Base-by-base conservation (phyloP, 1,140 invertebrate genomes). In the Nixonia krombeini region DNA sequence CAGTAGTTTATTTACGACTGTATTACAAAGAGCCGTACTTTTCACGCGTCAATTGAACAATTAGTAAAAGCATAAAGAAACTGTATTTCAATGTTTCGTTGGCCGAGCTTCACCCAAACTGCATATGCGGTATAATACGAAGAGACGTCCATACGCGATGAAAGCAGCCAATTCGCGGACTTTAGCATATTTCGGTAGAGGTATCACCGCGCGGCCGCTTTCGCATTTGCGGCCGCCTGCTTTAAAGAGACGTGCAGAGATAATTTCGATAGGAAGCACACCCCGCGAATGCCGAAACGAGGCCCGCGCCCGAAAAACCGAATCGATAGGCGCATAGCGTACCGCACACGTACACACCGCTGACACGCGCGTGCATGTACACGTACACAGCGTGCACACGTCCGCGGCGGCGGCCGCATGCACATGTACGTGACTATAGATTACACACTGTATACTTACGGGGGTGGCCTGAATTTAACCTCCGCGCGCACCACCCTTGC, bases 311-410 rank as follows among this genome's bases (percentile, higher is more conserved):
- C 73, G 74, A 82, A 81, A 81, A 82, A 81, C 71, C 75, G 72
- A 82, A 84, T 84, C 82, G 80, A 84, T 84, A 82, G 76, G 74
- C 79, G 77, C 78, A 75, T 78, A 77, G 74, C 73, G 61, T 41
- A 68, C 61, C 53, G 56, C 58, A 58, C 62, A 58, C 64, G 45
- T 51, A 51, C 40, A 56, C 46, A 50, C 50, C 31, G 49, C 10
- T 25, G 15, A 40, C 28, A 45, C n/a, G n/a, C n/a, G n/a, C 17
- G 45, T 25, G 46, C 37, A 16, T 40, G 13, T 61, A 40, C 42
- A 50, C 18, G 35, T 70, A 61, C 46, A n/a, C n/a, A n/a, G n/a
- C n/a, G n/a, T n/a, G n/a, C n/a, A n/a, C n/a, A n/a, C n/a, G n/a
- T n/a, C n/a, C n/a, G n/a, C n/a, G n/a, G n/a, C n/a, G n/a, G n/a